phyloP scores from a whole-genome alignment of 2,113 vertebrate species.

The Sylvietta virens region DNA sequence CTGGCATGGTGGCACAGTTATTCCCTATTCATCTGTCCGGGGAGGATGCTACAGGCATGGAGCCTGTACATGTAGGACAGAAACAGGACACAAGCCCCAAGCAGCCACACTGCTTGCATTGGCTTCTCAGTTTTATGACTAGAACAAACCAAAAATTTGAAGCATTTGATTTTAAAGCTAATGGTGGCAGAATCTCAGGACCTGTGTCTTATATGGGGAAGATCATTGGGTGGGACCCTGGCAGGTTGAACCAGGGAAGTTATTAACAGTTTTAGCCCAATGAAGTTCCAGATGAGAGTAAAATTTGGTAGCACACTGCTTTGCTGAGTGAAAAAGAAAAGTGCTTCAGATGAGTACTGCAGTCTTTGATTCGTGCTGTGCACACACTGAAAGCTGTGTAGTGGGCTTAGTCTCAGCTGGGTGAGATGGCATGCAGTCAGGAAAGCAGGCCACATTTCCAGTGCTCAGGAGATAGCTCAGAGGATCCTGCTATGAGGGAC shows the following conservation, averaged over 20 bases:
- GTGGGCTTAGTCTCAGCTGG: not conserved
- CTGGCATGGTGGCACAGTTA: not conserved
- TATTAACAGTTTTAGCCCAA: not conserved
- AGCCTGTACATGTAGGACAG: not conserved
- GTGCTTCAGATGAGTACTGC: not conserved
- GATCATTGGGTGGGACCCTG: not conserved
- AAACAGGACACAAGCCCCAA: not conserved
- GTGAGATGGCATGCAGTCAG: not conserved
- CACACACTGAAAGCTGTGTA: not conserved
- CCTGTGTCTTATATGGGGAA: not conserved
- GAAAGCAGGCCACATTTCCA: not conserved
- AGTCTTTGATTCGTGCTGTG: not conserved
- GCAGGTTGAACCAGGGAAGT: not conserved
- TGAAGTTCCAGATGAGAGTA: not conserved
- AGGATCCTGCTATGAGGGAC: not conserved
- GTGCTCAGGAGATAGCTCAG: not conserved
- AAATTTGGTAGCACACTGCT: not conserved
- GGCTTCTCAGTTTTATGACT: not conserved
- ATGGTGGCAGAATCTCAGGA: not conserved
- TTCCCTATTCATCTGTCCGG: not conserved
- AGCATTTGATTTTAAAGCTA: not conserved
- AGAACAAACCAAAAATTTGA: not conserved
- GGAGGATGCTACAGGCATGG: not conserved
- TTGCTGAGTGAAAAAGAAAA: not conserved
- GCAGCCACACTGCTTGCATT: not conserved